Base-by-base conservation (phyloP, 2,888 invertebrate genomes). In the Buathra laborator region DNA sequence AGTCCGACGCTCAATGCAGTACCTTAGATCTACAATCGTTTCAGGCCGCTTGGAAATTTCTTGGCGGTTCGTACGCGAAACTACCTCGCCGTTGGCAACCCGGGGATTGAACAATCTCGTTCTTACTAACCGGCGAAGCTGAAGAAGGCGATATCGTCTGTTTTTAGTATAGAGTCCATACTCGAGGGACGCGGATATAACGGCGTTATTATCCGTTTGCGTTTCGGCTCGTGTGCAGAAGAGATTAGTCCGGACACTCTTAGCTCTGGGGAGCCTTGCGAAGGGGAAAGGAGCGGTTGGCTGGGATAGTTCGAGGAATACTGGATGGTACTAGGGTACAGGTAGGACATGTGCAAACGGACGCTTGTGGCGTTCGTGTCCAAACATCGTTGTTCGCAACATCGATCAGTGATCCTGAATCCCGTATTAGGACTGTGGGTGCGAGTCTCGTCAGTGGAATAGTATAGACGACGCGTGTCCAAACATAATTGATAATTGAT, bases 211-310 rank as follows among this genome's bases (percentile, higher is more conserved):
- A 80, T 77, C 46, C 72, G 71, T 80, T 84, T 81, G 76, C 70
- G 67, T 84, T 77, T 81, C 77, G 62, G 76, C 76, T 81, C 66
- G 81, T 81, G 77, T 70, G 64, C 84, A 48, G 46, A 56, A 74
- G 81, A 81, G 84, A 81, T 81, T 81, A 84, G 72, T 51, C 51
- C 59, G 74, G 71, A 71, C 76, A 62, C 43, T 66, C 68, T 74
- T 51, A 77, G 67, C 77, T 81, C 53, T 74, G 53, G 14, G 71
- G 81, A 74, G 32, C 72, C 53, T 71, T 59, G 59, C 53, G 68
- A 84, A 77, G 72, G 62, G 53, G 44, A 76, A 72, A 67, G 59
- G 32, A 66, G 44, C 43, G 44, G 51, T 9, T 53, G 32, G 72
- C 29, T 24, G 3, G 14, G 44, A 70, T 46, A 72, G 72, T 56